These are phyloP conservation scores for Stylophora pistillata DNA, from an alignment of 64 coral and sea anemone species.

Conservation along the genomic window DNA sequence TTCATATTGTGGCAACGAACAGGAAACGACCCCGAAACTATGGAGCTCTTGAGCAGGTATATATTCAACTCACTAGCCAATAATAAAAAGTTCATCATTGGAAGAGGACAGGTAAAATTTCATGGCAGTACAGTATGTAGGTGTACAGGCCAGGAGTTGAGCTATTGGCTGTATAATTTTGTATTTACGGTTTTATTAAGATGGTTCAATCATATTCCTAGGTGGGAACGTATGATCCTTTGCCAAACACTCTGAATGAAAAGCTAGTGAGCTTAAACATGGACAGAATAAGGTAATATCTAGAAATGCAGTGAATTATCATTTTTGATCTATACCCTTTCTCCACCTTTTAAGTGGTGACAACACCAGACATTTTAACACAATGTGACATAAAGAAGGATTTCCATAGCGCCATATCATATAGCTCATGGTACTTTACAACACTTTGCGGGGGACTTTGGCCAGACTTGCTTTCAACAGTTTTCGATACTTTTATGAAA, in stretches of 20 bases:
- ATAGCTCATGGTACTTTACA: too few relatives aligned
- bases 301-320: not conserved
- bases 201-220: not conserved
- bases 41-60: conserved; percentile 83
- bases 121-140: not conserved
- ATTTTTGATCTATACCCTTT: not conserved
- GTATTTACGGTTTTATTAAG: not conserved
- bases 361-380: too few relatives aligned
- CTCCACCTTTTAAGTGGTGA: not conserved
- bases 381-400: too few relatives aligned
- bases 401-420: too few relatives aligned
- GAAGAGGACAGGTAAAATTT: too few relatives aligned
- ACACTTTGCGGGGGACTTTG: too few relatives aligned
- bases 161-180: too few relatives aligned
- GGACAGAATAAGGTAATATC: conserved; percentile 94
- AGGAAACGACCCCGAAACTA: conserved; percentile 80
- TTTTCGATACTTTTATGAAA: too few relatives aligned
- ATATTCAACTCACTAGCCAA: not conserved
- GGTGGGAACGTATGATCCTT: conserved; percentile 96
- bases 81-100: not conserved
- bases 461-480: too few relatives aligned
- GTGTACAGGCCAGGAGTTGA: too few relatives aligned
- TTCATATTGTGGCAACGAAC: conserved; percentile 77
- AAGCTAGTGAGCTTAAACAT: conserved; percentile 94
- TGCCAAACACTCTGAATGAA: conserved; percentile 94